These are phyloP conservation scores for Standfussiana lucernea DNA, from an alignment of 2,888 invertebrate species.

Conservation along the genomic window DNA sequence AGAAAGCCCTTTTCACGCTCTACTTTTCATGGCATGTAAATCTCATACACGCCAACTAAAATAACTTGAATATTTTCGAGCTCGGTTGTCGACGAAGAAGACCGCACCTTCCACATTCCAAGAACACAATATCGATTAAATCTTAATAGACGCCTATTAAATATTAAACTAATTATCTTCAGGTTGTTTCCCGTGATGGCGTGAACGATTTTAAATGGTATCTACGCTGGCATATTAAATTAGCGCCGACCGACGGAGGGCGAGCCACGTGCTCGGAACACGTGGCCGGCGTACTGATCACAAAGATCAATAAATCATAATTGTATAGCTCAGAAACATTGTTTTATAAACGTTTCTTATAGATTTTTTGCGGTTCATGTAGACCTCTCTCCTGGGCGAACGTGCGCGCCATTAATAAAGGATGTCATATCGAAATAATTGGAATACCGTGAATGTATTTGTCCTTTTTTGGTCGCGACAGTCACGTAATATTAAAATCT, in stretches of 20 bases:
- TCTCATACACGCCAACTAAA: not conserved
- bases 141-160: constrained; percentile 43
- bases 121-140: constrained; percentile 30
- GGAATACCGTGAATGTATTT: not conserved
- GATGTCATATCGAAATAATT: constrained; percentile 15
- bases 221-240: constrained; percentile 60
- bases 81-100: not conserved
- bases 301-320: constrained; percentile 59
- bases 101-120: constrained; percentile 10
- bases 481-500: constrained; percentile 42
- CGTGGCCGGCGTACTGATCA: constrained; percentile 52
- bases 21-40: not conserved
- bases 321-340: constrained; percentile 37
- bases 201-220: constrained; percentile 65
- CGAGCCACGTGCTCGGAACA: constrained; percentile 52
- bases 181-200: constrained; percentile 46
- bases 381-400: not conserved
- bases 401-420: constrained; percentile 23
- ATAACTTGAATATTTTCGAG: not conserved
- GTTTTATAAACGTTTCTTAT: constrained; percentile 36
- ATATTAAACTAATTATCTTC: constrained; percentile 43
- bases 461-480: not conserved
- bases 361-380: not conserved
- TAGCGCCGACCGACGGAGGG: constrained; percentile 43
- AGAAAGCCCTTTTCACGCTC: constrained; percentile 5